A percentile compares a stretch with the other conserved stretches of the same genome.
These are phyloP conservation scores for Ataeniobius toweri DNA, from an alignment of 2,797 vertebrate species.

Conservation along the genomic window DNA sequence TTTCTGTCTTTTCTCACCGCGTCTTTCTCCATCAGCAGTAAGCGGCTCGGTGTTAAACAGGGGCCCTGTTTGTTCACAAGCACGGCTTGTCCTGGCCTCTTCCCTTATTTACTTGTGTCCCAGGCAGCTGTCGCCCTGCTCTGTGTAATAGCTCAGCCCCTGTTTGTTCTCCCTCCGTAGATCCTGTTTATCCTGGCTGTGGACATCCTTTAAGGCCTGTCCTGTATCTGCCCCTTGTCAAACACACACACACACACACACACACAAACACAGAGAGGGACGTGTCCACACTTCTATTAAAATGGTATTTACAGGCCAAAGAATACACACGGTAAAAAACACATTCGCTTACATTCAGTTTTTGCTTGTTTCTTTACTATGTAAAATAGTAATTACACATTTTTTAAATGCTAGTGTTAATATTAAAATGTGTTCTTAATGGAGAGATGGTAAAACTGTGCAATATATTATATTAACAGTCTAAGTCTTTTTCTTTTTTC, in stretches of 20 bases:
- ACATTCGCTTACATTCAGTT: constrained; percentile 15
- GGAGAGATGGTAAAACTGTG: constrained; percentile 14
- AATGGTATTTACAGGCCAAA: constrained; percentile 67
- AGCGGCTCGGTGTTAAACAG: constrained; percentile 74
- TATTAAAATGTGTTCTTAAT: constrained; percentile 9
- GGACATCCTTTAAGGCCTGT: constrained; percentile 75
- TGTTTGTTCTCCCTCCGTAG: constrained; percentile 75
- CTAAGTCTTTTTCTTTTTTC: constrained; percentile 86
- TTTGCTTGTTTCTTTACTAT: neutral
- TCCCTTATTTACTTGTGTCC: constrained; percentile 82
- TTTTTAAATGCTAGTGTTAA: constrained; percentile 7
- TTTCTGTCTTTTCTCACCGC: constrained; percentile 67
- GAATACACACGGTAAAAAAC: constrained; percentile 43
- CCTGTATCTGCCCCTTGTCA: constrained; percentile 75
- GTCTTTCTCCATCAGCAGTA: constrained; percentile 65
- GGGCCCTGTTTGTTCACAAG: constrained; percentile 86
- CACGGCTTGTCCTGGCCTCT: constrained; percentile 82
- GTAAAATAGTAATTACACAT: neutral
- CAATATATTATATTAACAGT: constrained; percentile 45
- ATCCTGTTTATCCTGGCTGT: constrained; percentile 80
- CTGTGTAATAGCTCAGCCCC: constrained; percentile 74
- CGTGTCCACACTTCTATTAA: constrained; percentile 67
- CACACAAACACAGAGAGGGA: constrained; percentile 23
- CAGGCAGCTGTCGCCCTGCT: constrained; percentile 78
- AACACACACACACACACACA: constrained; percentile 59